Evolutionary conservation across 2,113 vertebrate genomes (phyloP).

Genomic region (Mobula birostris): DNA sequence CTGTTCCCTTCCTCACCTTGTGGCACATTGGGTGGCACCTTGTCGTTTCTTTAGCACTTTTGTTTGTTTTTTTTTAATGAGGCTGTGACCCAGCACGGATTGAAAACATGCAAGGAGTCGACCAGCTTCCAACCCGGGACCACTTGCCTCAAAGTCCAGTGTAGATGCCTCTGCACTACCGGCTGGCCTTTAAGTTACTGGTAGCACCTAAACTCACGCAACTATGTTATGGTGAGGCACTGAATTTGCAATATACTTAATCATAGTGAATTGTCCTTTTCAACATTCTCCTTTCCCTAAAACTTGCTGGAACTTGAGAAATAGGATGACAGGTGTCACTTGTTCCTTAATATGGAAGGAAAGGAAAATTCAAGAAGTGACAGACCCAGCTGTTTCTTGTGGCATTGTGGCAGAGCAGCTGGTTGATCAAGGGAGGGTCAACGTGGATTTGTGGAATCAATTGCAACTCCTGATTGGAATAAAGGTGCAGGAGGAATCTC

Average conservation of each 20-base stretch:
- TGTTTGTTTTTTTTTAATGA: too few species aligned
- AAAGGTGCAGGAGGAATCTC: not conserved
- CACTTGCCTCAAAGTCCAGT: too few species aligned
- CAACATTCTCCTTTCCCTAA: not conserved
- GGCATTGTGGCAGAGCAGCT: not conserved
- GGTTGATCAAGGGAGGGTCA: not conserved
- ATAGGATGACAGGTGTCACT: not conserved
- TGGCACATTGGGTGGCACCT: too few species aligned
- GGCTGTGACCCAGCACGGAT: too few species aligned
- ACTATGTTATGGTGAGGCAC: not conserved
- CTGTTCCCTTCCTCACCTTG: too few species aligned
- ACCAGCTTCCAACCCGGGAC: too few species aligned
- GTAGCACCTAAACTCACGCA: not conserved
- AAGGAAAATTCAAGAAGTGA: not conserved
- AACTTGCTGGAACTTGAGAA: not conserved
- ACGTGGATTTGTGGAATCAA: not conserved
- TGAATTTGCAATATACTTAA: not conserved
- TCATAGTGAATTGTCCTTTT: not conserved
- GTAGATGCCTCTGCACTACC: too few species aligned
- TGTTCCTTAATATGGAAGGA: not conserved
- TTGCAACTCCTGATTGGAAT: not conserved
- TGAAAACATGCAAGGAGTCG: too few species aligned
- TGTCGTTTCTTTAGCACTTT: too few species aligned
- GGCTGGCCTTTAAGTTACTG: not conserved
- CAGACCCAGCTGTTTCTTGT: not conserved